Conservation (phyloP, 2,797 vertebrate genomes). For the Pipistrellus pipistrellus region DNA sequence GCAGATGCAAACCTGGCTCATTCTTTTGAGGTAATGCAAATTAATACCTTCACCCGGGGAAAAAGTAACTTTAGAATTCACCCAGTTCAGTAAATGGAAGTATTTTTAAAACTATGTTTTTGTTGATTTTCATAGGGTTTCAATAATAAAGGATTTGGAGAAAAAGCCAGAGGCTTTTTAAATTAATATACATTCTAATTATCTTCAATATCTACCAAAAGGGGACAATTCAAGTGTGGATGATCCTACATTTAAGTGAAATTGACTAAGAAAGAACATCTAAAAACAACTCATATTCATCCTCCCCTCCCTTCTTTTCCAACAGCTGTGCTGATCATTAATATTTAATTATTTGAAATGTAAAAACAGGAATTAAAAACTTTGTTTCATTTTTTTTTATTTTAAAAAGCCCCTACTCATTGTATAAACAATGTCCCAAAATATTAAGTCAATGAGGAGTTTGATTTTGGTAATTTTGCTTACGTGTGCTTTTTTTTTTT, state of each 20-base stretch:
- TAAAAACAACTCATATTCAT: constrained; percentile 20
- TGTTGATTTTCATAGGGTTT: constrained; percentile 11
- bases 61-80: constrained; percentile 39
- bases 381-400: constrained; percentile 46
- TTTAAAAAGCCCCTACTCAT: constrained; percentile 5
- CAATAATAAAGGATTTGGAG: constrained; percentile 50
- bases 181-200: constrained; percentile 63
- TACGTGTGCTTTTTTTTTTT: constrained; percentile 16
- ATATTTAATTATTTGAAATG: constrained; percentile 48
- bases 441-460: constrained; percentile 44
- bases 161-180: constrained; percentile 18
- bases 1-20: constrained; percentile 25
- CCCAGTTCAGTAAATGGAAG: constrained; percentile 61
- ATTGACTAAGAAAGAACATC: background rate
- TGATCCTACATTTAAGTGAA: constrained; percentile 50
- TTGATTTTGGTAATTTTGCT: constrained; percentile 55
- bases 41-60: constrained; percentile 49
- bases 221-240: background rate
- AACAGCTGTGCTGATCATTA: constrained; percentile 44
- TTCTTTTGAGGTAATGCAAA: constrained; percentile 66
- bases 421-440: background rate
- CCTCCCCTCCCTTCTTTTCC: background rate
- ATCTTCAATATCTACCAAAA: background rate
- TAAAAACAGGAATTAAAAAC: constrained; percentile 35
- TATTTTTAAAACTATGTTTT: constrained; percentile 16